These are phyloP conservation scores for Tenthredo livida DNA, from an alignment of 2,888 invertebrate species.

Conservation along the genomic window DNA sequence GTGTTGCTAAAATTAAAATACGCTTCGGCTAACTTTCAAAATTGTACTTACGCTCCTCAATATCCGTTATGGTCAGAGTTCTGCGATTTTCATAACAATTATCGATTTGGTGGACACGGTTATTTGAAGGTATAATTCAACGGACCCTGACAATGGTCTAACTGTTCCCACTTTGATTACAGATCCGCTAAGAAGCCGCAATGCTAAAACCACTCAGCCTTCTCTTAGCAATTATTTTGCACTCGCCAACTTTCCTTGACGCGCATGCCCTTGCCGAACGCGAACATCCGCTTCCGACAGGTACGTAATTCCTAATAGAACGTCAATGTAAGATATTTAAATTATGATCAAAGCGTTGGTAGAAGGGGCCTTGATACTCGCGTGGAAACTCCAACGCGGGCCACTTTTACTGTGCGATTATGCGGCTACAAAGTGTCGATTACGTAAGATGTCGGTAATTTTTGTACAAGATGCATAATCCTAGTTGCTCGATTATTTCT, in stretches of 20 bases:
- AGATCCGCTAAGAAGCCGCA: background rate
- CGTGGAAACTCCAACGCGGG: no score
- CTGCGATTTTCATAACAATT: background rate
- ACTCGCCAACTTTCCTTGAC: background rate
- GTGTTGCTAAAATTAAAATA: background rate
- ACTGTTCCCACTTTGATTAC: background rate
- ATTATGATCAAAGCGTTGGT: background rate
- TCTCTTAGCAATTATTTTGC: conserved; percentile 9
- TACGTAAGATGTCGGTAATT: no score
- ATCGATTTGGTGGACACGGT: background rate
- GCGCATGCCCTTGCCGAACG: conserved; percentile 16
- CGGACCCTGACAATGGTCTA: background rate
- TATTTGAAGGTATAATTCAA: background rate
- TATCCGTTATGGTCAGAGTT: background rate
- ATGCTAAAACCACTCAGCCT: background rate
- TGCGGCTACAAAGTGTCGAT: no score
- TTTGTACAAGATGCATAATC: no score
- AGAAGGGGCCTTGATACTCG: background rate
- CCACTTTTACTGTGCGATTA: no score
- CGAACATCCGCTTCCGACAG: background rate
- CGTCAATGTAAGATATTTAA: background rate
- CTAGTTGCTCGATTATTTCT: no score
- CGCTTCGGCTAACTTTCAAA: background rate
- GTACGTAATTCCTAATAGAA: background rate
- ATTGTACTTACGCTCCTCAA: background rate